Evolutionary conservation across 2,113 vertebrate species (phyloP).

Genomic region (Pungitius pungitius): DNA sequence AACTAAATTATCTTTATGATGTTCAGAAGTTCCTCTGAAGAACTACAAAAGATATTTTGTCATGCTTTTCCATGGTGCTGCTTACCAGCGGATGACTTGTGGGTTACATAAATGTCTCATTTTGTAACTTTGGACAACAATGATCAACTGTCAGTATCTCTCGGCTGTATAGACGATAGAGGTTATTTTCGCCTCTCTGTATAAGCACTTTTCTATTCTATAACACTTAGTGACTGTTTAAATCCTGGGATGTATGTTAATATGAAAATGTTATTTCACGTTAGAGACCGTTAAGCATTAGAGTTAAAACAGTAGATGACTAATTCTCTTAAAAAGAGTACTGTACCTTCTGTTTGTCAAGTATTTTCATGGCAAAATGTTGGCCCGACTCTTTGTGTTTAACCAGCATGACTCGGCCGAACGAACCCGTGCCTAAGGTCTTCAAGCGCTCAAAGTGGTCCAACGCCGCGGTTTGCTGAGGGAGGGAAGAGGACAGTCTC

Average conservation of each 20-base stretch:
- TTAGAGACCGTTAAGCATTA: background rate
- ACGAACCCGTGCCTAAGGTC: slow-evolving; percentile 93
- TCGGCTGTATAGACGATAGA: background rate
- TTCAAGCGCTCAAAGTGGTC: slow-evolving; percentile 93
- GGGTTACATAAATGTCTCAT: background rate
- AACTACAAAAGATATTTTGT: background rate
- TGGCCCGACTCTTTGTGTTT: slow-evolving; percentile 88
- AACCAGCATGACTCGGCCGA: slow-evolving; percentile 93
- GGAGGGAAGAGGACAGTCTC: background rate
- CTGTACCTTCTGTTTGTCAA: slow-evolving; percentile 94
- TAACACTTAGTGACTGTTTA: background rate
- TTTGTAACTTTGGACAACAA: background rate
- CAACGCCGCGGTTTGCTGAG: slow-evolving; percentile 90
- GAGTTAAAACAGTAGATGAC: background rate
- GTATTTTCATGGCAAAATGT: slow-evolving; percentile 96
- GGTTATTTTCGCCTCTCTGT: background rate
- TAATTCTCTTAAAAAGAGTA: background rate
- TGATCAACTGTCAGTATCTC: background rate
- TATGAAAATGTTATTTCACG: background rate
- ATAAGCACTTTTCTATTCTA: too few species aligned
- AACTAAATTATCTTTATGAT: slow-evolving; percentile 4
- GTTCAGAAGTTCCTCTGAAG: background rate
- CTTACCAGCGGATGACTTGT: background rate
- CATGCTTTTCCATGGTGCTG: background rate
- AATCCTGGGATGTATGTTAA: background rate